Evolutionary conservation across 2,888 invertebrate species (phyloP).

Genomic region (Dynastes tityus): DNA sequence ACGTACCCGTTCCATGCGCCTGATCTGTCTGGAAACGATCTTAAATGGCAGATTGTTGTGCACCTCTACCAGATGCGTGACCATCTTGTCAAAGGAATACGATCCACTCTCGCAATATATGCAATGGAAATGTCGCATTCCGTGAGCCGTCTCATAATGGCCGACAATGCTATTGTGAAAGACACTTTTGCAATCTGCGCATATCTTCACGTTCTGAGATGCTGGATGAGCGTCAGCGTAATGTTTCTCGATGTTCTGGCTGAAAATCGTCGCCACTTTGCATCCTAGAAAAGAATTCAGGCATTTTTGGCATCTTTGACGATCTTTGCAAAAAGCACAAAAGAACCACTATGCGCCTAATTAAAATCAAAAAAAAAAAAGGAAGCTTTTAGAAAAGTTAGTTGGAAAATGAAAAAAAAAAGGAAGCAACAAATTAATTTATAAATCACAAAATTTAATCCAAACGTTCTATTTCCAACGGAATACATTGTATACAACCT

Average conservation of each 20-base stretch:
- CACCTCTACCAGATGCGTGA: not conserved
- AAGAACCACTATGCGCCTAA: too few species aligned
- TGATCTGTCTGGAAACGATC: not conserved
- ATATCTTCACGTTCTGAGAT: not conserved
- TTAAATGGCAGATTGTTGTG: not conserved
- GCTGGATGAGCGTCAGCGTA: not conserved
- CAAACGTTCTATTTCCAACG: too few species aligned
- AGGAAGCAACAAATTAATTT: too few species aligned
- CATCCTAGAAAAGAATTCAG: slow-evolving; percentile 32
- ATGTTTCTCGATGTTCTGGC: slow-evolving; percentile 51
- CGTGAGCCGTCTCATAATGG: not conserved
- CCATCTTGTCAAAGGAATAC: not conserved
- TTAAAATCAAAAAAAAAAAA: too few species aligned
- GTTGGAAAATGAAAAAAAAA: too few species aligned
- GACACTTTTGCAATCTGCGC: not conserved
- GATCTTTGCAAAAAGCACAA: too few species aligned
- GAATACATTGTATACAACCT: too few species aligned
- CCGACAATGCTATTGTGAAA: not conserved
- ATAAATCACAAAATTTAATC: too few species aligned
- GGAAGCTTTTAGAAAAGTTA: too few species aligned
- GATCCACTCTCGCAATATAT: not conserved
- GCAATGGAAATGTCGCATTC: not conserved
- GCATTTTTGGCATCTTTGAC: too few species aligned
- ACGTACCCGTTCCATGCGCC: not conserved
- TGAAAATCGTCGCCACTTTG: slow-evolving; percentile 37